Base-by-base conservation (phyloP, 2,888 invertebrate genomes). In the Netelia virgata region DNA sequence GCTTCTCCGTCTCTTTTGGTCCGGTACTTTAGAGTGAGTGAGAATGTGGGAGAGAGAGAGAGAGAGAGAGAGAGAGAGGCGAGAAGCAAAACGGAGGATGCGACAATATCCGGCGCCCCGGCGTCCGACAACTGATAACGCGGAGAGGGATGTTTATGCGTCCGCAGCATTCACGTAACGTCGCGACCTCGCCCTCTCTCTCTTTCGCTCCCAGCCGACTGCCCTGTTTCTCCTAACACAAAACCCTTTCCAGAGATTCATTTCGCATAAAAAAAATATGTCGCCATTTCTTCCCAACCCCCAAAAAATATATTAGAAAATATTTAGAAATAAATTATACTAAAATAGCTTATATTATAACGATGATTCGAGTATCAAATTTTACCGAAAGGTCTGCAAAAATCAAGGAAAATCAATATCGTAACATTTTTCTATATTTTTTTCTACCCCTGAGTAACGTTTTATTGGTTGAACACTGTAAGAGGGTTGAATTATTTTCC, bases 111-210 rank as follows among this genome's bases (percentile, higher is more conserved):
- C 93, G 93, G 91, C 92, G 92, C 91, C 91, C 93, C 93, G 93
- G 93, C 93, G 93, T 92, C 93, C 93, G 93, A 93, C 93, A 92
- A 93, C 93, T 93, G 93, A 93, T 93, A 93, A 93, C 93, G 91
- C 92, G 91, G 89, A 88, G 88, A 89, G 92, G 93, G 91, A 93
- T 93, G 93, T 93, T 93, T 93, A 93, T 93, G 93, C 90, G 91
- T 90, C 90, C 91, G 92, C 83, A 47, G 85, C 70, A 81, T 82
- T 84, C 84, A 47, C 72, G 84, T 86, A 81, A 86, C 83, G 74
- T 85, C 72, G 82, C 43, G 70, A 61, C 72, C 64, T 66, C 55
- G 28, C 82, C 61, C 78, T 55, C 55, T 23, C 74, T 64, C 63
- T 70, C 66, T 74, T 61, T n/a, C 68, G 16, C 55, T 50, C 41